Evolutionary conservation across 2,888 invertebrate genomes (phyloP), one percentile per base, ranked within the genome.

Genomic region (Acanthosoma haemorrhoidale): DNA sequence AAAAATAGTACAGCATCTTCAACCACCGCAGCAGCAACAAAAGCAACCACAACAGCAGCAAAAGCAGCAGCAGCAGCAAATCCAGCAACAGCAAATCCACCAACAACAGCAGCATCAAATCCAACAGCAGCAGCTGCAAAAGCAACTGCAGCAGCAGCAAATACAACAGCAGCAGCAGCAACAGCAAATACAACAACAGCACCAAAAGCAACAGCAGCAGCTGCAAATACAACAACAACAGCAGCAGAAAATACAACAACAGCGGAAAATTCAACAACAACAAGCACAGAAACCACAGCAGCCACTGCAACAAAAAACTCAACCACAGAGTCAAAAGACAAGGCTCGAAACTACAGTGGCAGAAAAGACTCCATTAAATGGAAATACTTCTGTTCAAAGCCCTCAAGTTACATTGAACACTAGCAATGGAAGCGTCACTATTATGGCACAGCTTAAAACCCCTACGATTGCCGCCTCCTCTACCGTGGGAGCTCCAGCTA

Each of bases 51-150:
- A 61, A 18, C 31, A 59, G 3, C 59, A 59, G 13, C 32, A 1
- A 32, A 71, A 73, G 73, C 73, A 71, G 18, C 80, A 79, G 61
- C 76, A 79, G 72, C 79, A 77, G 6, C 75, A 75, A 34, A 61
- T 68, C 64, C 75, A 76, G 8, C 81, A 81, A 70, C 80, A 79
- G 75, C 77, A 77, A 70, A 76, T 76, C 59, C 79, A 78, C 71
- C 80, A 79, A 61, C 76, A 76, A 70, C 74, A 80, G 78, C 59
- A 41, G 77, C 83, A 38, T 73, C 78, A 69, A 74, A 79, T 74
- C 75, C 79, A 75, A 75, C 80, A 74, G 57, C 81, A 80, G 68
- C 83, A 36, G 73, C 78, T 69, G 74, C 79, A 75, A 75, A 79
- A 75, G 75, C 80, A 73, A 39, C 77, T 76, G 71, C 79, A 79